phyloP scores from a whole-genome alignment of 2,888 invertebrate species.

The Dysmachus trigonus region DNA sequence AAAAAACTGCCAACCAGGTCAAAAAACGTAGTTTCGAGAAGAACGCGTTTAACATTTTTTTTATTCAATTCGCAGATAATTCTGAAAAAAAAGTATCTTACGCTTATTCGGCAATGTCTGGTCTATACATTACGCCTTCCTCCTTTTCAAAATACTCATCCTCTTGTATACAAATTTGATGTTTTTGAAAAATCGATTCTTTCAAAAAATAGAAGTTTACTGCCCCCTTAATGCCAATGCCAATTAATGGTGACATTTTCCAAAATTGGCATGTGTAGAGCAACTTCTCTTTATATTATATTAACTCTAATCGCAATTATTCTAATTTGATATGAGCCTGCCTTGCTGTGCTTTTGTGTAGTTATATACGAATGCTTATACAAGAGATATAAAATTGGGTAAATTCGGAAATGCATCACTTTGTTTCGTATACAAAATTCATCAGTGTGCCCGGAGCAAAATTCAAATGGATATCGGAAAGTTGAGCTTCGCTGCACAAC shows the following conservation, averaged over 20 bases:
- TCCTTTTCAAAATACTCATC: no score
- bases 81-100: no score
- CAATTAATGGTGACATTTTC: background rate
- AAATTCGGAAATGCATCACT: background rate
- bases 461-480: background rate
- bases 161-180: no score
- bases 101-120: no score
- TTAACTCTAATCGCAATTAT: background rate
- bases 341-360: background rate
- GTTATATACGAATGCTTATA: background rate
- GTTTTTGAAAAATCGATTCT: no score
- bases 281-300: background rate
- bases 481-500: background rate
- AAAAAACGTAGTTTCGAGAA: no score
- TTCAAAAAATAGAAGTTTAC: background rate
- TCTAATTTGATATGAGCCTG: background rate
- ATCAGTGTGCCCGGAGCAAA: background rate
- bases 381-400: background rate
- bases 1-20: no score
- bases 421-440: background rate
- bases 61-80: no score
- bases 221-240: background rate
- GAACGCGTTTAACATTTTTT: no score
- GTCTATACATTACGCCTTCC: no score
- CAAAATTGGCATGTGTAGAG: background rate